Conservation (phyloP, 2,888 invertebrate species). For the Lagria hirta region DNA sequence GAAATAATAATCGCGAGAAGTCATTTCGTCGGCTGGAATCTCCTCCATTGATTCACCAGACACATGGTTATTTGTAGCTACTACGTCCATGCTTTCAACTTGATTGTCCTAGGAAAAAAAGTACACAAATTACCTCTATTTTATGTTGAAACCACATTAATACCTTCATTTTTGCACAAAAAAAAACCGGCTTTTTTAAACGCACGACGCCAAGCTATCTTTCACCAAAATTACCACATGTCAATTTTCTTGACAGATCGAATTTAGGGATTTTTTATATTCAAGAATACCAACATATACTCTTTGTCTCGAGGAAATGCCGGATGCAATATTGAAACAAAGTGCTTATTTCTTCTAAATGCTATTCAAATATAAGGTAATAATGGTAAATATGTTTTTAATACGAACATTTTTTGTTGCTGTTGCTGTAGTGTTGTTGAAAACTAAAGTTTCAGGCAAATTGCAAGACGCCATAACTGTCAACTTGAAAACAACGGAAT, state of each 20-base stretch:
- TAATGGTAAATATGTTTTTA: too few relatives aligned
- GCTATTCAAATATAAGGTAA: too few relatives aligned
- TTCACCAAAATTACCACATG: background rate
- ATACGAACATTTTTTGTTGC: slow-evolving; percentile 23
- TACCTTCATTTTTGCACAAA: slow-evolving; percentile 6
- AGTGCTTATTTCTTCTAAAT: too few relatives aligned
- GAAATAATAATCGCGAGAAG: slow-evolving; percentile 98
- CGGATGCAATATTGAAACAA: background rate
- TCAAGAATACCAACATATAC: too few relatives aligned
- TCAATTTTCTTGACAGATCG: background rate
- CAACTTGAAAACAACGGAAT: slow-evolving; percentile 14
- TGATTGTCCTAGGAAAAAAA: slow-evolving; percentile 7
- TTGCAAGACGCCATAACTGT: slow-evolving; percentile 30
- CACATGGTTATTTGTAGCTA: slow-evolving; percentile 45
- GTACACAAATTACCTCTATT: slow-evolving; percentile 4
- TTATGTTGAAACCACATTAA: background rate
- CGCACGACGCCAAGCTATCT: background rate
- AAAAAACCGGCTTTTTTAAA: background rate
- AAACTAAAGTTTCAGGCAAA: slow-evolving; percentile 25
- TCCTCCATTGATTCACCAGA: slow-evolving; percentile 49
- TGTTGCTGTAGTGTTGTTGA: slow-evolving; percentile 23
- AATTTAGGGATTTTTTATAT: slow-evolving; percentile 10
- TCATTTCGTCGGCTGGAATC: slow-evolving; percentile 92
- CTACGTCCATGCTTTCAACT: slow-evolving; percentile 57
- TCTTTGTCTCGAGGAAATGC: too few relatives aligned